phyloP scores from a whole-genome alignment of 2,113 vertebrate species.

The Heterotilapia buettikoferi region DNA sequence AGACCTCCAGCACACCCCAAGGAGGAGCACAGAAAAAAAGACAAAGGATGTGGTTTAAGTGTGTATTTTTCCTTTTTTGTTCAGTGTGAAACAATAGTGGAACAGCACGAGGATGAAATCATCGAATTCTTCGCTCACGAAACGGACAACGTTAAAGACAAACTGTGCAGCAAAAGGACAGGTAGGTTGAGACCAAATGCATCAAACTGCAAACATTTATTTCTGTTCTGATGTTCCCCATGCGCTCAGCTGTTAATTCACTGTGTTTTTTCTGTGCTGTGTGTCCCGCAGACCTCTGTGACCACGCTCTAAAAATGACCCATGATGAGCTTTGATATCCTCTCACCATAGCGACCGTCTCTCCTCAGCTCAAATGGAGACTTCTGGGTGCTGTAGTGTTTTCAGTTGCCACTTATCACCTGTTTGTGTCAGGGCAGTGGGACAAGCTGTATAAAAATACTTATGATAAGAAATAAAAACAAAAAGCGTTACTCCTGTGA shows the following conservation, averaged over 20 bases:
- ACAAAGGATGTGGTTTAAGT: not conserved
- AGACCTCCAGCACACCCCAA: not conserved
- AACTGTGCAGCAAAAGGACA: slow-evolving; percentile 91
- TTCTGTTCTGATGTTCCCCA: not conserved
- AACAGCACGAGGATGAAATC: slow-evolving; percentile 92
- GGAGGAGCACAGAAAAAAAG: not conserved
- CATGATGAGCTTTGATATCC: slow-evolving; percentile 87
- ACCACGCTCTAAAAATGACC: slow-evolving; percentile 84
- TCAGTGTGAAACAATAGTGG: slow-evolving; percentile 92
- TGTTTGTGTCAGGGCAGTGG: not conserved
- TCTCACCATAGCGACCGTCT: not conserved
- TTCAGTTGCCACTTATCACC: not conserved
- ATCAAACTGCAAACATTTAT: not conserved
- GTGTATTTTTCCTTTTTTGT: not conserved
- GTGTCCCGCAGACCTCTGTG: slow-evolving; percentile 84
- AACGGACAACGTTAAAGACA: slow-evolving; percentile 89
- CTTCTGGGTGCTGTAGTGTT: slow-evolving; percentile 12
- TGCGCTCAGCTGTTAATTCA: not conserved
- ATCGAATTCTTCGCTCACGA: slow-evolving; percentile 92
- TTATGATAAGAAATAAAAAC: not conserved
- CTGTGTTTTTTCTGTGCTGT: not conserved
- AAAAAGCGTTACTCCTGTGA: not conserved
- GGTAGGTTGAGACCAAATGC: slow-evolving; percentile 59
- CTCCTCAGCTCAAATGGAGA: not conserved
- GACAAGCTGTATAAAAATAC: not conserved